Percentiles rank a stretch among this genome's conserved stretches.
These are phyloP conservation scores for Agelaius phoeniceus DNA, from an alignment of 2,113 vertebrate species.

Conservation along the genomic window DNA sequence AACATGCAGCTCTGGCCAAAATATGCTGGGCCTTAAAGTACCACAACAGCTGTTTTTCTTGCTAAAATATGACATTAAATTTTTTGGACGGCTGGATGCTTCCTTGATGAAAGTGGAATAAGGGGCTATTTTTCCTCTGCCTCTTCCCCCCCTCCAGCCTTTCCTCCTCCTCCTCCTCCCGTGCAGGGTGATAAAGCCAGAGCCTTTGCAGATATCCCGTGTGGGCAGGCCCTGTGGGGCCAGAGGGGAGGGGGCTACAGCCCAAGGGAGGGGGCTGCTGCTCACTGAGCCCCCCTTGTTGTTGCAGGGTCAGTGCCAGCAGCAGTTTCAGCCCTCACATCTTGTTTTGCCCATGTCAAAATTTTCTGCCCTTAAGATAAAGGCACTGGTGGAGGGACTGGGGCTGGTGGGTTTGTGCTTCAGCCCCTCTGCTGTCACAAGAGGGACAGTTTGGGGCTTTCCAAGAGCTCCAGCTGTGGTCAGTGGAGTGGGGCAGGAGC, in stretches of 20 bases:
- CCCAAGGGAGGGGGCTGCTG: background rate
- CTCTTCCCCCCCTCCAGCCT: background rate
- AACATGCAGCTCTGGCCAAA: conserved; percentile 40
- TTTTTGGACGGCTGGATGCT: conserved; percentile 42
- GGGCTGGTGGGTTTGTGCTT: background rate
- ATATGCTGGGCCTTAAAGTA: conserved; percentile 29
- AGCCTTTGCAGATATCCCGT: background rate
- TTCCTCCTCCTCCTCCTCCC: background rate
- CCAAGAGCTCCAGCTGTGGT: background rate
- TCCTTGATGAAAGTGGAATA: conserved; percentile 50
- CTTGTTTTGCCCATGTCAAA: conserved; percentile 49
- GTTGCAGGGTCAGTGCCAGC: background rate
- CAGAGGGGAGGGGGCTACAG: background rate
- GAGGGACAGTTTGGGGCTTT: background rate
- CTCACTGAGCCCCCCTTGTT: background rate
- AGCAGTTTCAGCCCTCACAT: conserved; percentile 43
- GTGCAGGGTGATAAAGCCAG: background rate
- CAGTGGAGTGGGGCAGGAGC: background rate
- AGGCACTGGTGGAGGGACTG: accelerated
- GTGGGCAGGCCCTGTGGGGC: background rate
- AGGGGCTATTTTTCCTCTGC: background rate
- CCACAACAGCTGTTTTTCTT: conserved; percentile 53
- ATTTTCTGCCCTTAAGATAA: background rate
- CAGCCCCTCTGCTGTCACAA: accelerated
- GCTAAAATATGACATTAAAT: conserved; percentile 53